Evolutionary conservation across 2,797 vertebrate genomes (phyloP).

Genomic region (Cuculus canorus): DNA sequence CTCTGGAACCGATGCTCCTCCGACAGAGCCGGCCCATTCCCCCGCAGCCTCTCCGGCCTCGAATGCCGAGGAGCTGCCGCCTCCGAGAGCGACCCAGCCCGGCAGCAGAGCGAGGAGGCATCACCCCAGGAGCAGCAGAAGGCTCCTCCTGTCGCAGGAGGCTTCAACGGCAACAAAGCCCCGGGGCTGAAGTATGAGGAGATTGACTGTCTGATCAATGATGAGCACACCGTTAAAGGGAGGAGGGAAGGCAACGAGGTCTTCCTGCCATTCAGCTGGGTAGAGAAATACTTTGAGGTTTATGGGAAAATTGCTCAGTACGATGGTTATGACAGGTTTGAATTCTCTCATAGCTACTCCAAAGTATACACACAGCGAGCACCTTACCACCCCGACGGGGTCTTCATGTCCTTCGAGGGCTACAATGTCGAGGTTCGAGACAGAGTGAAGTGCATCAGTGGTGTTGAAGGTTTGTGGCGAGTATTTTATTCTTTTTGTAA

Average conservation of each 20-base stretch:
- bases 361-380: constrained; percentile 93
- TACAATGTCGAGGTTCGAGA: constrained; percentile 98
- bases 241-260: constrained; percentile 88
- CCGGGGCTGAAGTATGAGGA: constrained; percentile 89
- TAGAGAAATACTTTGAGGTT: constrained; percentile 97
- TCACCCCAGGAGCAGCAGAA: constrained; percentile 80
- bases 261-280: constrained; percentile 95
- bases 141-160: constrained; percentile 85
- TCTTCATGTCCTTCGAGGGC: constrained; percentile 99
- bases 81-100: constrained; percentile 66
- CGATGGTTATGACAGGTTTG: constrained; percentile 92
- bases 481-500: not conserved
- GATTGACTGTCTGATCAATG: constrained; percentile 97
- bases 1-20: constrained; percentile 93
- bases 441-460: constrained; percentile 97
- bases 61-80: not conserved
- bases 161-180: constrained; percentile 58
- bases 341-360: constrained; percentile 98
- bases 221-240: constrained; percentile 90
- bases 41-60: constrained; percentile 69
- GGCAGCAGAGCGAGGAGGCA: constrained; percentile 83
- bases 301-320: constrained; percentile 92
- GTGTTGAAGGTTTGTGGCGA: constrained; percentile 88
- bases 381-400: constrained; percentile 92
- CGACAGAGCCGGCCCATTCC: constrained; percentile 78